phyloP scores from a whole-genome alignment of 2,113 vertebrate species.

The Mormoops blainvillei region DNA sequence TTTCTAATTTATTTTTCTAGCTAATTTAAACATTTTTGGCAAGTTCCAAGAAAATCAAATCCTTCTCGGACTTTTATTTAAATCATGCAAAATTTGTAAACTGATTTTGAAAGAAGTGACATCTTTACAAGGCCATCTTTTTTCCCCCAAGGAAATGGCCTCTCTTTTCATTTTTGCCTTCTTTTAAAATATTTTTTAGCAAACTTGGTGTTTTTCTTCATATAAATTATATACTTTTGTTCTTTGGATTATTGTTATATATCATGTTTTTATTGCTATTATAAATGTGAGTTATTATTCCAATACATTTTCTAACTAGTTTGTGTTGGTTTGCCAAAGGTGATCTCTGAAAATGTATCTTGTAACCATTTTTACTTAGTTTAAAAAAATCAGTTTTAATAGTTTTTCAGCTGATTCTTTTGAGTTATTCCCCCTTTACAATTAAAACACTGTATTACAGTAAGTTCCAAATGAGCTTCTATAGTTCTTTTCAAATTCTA shows the following conservation, averaged over 20 bases:
- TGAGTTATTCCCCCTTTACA: not conserved
- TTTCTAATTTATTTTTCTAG: not conserved
- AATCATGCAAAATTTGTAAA: not conserved
- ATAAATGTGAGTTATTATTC: constrained; percentile 32
- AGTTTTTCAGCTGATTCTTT: constrained; percentile 29
- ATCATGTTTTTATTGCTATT: constrained; percentile 26
- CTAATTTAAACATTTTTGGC: not conserved
- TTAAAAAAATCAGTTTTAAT: constrained; percentile 40
- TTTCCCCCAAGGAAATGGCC: not conserved
- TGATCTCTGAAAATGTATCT: constrained; percentile 14
- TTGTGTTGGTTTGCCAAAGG: not conserved
- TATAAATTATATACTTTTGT: not conserved
- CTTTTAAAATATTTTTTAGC: not conserved
- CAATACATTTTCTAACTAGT: not conserved
- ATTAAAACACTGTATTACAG: constrained; percentile 3
- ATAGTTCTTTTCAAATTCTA: not conserved
- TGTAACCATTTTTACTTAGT: constrained; percentile 40
- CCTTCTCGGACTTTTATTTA: not conserved
- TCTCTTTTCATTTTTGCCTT: not conserved
- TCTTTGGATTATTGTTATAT: constrained; percentile 4
- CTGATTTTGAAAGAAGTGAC: not conserved
- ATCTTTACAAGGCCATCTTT: not conserved
- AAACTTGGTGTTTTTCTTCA: not conserved
- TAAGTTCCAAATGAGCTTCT: not conserved
- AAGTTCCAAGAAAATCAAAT: not conserved